phyloP scores from a whole-genome alignment of 2,797 vertebrate genomes.

The Gymnocypris eckloni region DNA sequence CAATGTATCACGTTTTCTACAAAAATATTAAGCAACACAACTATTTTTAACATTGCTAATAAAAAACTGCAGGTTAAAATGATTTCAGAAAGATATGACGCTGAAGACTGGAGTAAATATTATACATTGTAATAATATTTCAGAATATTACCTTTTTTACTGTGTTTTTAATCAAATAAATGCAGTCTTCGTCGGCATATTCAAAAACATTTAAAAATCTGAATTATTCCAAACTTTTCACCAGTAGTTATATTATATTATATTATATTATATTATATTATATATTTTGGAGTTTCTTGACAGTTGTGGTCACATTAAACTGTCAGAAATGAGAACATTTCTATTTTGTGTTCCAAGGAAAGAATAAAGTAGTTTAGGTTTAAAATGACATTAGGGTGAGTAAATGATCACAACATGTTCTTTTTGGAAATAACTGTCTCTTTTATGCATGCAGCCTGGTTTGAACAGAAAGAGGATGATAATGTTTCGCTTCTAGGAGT shows the following conservation, averaged over 20 bases:
- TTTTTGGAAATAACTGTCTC: not conserved
- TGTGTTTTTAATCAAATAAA: not conserved
- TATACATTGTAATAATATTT: not conserved
- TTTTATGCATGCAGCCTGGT: not conserved
- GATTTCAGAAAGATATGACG: not conserved
- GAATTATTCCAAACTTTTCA: not conserved
- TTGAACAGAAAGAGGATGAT: constrained; percentile 19
- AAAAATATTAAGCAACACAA: not conserved
- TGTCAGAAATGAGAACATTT: not conserved
- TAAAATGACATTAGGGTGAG: not conserved
- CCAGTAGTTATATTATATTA: not conserved
- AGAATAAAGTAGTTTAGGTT: not conserved
- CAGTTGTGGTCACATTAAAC: not conserved
- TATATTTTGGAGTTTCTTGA: not conserved
- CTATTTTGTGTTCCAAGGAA: not conserved
- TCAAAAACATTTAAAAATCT: not conserved
- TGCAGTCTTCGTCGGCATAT: not conserved
- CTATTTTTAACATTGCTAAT: not conserved
- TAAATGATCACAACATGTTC: not conserved
- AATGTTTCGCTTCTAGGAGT: constrained; percentile 16
- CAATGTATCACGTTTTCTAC: not conserved
- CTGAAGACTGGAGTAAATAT: not conserved
- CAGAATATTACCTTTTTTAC: not conserved
- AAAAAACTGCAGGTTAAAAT: not conserved
- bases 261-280: not conserved